These are phyloP conservation scores for Diploptera punctata DNA, from an alignment of 2,888 invertebrate genomes.

Conservation along the genomic window DNA sequence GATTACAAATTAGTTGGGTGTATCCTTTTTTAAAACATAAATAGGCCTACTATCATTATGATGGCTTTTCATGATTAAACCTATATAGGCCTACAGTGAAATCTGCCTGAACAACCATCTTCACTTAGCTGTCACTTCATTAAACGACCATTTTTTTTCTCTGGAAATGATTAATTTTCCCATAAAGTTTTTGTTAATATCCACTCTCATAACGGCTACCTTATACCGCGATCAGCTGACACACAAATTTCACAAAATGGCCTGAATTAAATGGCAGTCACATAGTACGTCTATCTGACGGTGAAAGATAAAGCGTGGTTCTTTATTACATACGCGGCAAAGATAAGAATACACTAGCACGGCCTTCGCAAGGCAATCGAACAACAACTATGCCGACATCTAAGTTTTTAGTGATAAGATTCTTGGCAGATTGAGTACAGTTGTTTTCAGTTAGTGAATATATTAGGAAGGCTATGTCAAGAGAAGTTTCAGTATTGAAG, in stretches of 20 bases:
- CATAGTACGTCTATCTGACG: background rate
- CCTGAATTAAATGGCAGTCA: background rate
- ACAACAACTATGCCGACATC: background rate
- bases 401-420: background rate
- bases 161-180: background rate
- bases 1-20: conserved; percentile 93
- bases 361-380: background rate
- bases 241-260: background rate
- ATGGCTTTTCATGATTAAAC: too few relatives aligned
- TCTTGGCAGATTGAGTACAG: background rate
- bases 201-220: background rate
- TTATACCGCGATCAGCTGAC: background rate
- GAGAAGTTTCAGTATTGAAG: background rate
- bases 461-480: background rate
- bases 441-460: background rate
- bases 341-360: background rate
- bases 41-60: too few relatives aligned
- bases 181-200: background rate
- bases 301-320: background rate
- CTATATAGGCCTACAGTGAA: too few relatives aligned
- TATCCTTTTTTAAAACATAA: conserved; percentile 68
- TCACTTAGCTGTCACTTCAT: background rate
- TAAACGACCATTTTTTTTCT: background rate
- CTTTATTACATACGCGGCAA: background rate
- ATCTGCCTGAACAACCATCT: background rate